Conservation (phyloP, 2,113 vertebrate genomes). For the Sceloporus undulatus region DNA sequence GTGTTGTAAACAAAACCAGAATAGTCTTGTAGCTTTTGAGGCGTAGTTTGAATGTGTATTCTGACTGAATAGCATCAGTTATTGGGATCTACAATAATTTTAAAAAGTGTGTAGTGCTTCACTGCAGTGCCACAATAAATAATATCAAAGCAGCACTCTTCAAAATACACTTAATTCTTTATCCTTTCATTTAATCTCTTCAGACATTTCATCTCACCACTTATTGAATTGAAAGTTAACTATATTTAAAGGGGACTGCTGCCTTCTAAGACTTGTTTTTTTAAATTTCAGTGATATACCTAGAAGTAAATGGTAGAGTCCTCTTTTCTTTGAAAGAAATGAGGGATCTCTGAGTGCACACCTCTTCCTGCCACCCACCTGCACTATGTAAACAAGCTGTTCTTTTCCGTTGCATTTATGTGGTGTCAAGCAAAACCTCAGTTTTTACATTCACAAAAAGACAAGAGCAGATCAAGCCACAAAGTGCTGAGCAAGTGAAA, state of each 20-base stretch:
- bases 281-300: neutral
- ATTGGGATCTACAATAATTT: neutral
- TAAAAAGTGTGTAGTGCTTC: neutral
- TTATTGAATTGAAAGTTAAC: conserved; percentile 4
- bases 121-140: neutral
- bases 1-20: neutral
- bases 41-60: neutral
- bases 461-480: neutral
- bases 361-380: too few relatives aligned
- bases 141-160: conserved; percentile 2
- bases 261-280: neutral
- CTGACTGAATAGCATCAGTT: neutral
- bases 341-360: neutral
- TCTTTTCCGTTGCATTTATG: neutral
- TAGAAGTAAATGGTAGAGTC: neutral
- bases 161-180: neutral
- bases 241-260: neutral
- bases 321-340: neutral
- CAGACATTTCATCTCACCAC: neutral
- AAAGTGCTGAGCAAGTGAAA: neutral
- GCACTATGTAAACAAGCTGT: neutral
- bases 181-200: neutral
- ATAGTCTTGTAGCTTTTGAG: neutral
- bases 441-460: neutral
- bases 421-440: neutral